A percentile compares a stretch with the other conserved stretches of the same genome.
phyloP scores from a whole-genome alignment of 2,888 invertebrate species.

The Acleris emargana region DNA sequence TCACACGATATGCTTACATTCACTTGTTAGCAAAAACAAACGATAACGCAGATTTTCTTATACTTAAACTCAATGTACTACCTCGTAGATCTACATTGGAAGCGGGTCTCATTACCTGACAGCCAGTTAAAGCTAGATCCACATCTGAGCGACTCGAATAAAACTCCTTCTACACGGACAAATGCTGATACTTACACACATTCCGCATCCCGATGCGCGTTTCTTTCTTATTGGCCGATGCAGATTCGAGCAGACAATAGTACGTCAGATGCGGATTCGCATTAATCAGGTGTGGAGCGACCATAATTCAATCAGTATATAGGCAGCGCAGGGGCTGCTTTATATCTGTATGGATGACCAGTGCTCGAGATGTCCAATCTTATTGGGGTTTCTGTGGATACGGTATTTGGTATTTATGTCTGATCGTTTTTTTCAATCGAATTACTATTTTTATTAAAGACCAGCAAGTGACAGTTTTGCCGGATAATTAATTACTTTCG shows the following conservation, averaged over 20 bases:
- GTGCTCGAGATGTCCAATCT: constrained; percentile 52
- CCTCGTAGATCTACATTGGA: not conserved
- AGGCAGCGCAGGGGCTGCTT: constrained; percentile 59
- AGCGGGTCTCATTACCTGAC: constrained; percentile 1
- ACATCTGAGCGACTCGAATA: constrained; percentile 40
- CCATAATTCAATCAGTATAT: constrained; percentile 80
- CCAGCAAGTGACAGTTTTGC: no score
- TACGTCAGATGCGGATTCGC: constrained; percentile 78
- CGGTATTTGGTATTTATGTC: constrained; percentile 40
- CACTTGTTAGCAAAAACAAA: constrained; percentile 4
- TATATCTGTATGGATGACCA: constrained; percentile 70
- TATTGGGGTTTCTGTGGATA: constrained; percentile 47
- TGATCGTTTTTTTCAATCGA: no score
- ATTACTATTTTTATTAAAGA: no score
- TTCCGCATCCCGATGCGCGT: constrained; percentile 52
- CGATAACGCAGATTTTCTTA: not conserved
- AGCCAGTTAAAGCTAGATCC: constrained; percentile 24
- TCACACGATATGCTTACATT: constrained; percentile 7
- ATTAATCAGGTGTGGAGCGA: constrained; percentile 81
- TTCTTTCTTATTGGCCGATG: constrained; percentile 68
- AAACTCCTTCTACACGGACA: constrained; percentile 48
- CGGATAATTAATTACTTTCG: no score
- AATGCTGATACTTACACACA: constrained; percentile 63
- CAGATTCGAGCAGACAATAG: constrained; percentile 79
- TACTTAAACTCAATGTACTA: not conserved